phyloP scores from a whole-genome alignment of 2,888 invertebrate species.

The Pilophorus perplexus region DNA sequence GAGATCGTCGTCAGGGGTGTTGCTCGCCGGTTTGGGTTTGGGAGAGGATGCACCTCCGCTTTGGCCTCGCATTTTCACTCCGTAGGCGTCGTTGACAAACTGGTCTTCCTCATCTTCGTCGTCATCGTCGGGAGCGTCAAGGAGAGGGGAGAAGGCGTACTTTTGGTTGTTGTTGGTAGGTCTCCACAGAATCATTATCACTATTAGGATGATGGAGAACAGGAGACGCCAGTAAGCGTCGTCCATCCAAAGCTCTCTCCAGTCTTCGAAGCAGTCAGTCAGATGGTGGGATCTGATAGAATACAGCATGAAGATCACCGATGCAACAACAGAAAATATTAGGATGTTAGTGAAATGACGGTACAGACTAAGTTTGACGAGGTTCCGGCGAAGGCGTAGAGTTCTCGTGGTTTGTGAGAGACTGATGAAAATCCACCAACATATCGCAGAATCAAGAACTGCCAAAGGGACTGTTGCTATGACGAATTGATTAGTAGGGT shows the following conservation, averaged over 20 bases:
- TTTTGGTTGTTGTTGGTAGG: conserved; percentile 94
- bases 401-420: conserved; percentile 88
- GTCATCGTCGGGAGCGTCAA: conserved; percentile 78
- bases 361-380: conserved; percentile 85
- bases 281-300: conserved; percentile 78
- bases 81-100: conserved; percentile 82
- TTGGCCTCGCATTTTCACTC: conserved; percentile 66
- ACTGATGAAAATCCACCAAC: conserved; percentile 91
- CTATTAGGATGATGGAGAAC: conserved; percentile 80
- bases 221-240: conserved; percentile 94
- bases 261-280: conserved; percentile 76
- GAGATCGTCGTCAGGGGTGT: conserved; percentile 65
- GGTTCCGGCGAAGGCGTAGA: conserved; percentile 80
- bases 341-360: conserved; percentile 92
- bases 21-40: conserved; percentile 54
- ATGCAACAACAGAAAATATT: conserved; percentile 85
- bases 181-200: conserved; percentile 93
- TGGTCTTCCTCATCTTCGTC: conserved; percentile 77
- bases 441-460: conserved; percentile 79
- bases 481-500: conserved; percentile 63
- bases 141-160: conserved; percentile 87
- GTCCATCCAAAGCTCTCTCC: conserved; percentile 92
- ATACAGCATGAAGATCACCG: conserved; percentile 90
- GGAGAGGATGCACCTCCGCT: conserved; percentile 54
- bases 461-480: conserved; percentile 84